phyloP scores from a whole-genome alignment of 1,140 invertebrate species.

The Harpegnathos saltator region DNA sequence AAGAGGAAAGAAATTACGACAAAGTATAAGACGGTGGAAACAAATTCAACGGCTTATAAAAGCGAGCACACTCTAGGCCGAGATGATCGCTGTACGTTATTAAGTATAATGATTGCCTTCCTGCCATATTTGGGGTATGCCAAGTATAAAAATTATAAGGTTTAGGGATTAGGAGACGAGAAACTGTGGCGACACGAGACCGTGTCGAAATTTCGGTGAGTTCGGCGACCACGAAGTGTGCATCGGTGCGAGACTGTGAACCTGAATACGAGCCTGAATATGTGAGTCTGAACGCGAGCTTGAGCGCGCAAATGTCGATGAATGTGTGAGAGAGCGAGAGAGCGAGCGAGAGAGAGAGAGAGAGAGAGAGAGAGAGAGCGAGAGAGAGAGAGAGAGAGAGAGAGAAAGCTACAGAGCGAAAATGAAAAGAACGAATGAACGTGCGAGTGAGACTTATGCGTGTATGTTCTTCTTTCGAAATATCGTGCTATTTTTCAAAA shows the following conservation, averaged over 20 bases:
- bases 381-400: background rate
- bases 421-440: constrained; percentile 54
- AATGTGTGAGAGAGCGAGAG: constrained; percentile 38
- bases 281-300: background rate
- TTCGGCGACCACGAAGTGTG: constrained; percentile 68
- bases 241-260: constrained; percentile 47
- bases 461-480: constrained; percentile 80
- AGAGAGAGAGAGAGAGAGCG: background rate
- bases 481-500: constrained; percentile 86
- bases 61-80: constrained; percentile 66
- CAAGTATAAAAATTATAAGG: constrained; percentile 87
- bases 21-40: constrained; percentile 69
- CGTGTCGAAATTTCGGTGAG: constrained; percentile 76
- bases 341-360: constrained; percentile 23
- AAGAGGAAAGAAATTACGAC: constrained; percentile 56
- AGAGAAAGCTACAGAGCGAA: too few relatives aligned
- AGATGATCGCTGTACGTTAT: constrained; percentile 82
- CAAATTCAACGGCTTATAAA: constrained; percentile 69
- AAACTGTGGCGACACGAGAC: constrained; percentile 73
- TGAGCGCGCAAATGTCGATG: constrained; percentile 54
- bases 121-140: constrained; percentile 87
- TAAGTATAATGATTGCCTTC: constrained; percentile 86
- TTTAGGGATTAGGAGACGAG: constrained; percentile 83
- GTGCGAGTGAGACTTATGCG: constrained; percentile 53
- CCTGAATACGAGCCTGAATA: background rate